Percentiles rank a stretch among this genome's conserved stretches.
These are phyloP conservation scores for Alligator sinensis DNA, from an alignment of 2,113 vertebrate genomes.

Conservation along the genomic window DNA sequence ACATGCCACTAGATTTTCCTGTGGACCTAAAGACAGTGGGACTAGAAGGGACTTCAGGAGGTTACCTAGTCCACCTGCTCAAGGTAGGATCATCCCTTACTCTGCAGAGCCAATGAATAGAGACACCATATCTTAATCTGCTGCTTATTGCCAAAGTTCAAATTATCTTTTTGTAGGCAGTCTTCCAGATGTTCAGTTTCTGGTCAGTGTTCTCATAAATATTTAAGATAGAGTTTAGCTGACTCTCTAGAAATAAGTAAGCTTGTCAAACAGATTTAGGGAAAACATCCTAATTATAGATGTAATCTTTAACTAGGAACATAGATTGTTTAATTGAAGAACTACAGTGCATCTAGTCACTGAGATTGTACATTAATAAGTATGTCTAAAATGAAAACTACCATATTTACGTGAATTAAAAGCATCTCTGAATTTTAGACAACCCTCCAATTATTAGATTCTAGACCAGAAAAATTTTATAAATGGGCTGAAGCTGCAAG, in stretches of 20 bases:
- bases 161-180: constrained; percentile 58
- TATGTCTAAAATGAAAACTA: not conserved
- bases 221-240: not conserved
- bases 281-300: not conserved
- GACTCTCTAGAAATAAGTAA: not conserved
- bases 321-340: not conserved
- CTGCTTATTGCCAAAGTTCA: constrained; percentile 66
- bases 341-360: not conserved
- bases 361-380: not conserved
- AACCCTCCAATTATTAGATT: no score
- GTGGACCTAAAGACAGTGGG: not conserved
- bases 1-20: constrained; percentile 48
- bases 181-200: constrained; percentile 33
- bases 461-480: no score
- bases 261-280: not conserved
- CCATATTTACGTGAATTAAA: not conserved
- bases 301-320: not conserved
- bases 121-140: constrained; percentile 52
- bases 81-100: no score
- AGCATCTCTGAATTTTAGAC: no score
- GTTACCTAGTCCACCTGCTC: no score
- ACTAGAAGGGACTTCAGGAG: no score
- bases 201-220: constrained; percentile 31
- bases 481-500: no score
- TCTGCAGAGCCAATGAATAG: constrained; percentile 19